Evolutionary conservation across 64 coral and sea anemone species (phyloP).

Genomic region (Porites lutea): DNA sequence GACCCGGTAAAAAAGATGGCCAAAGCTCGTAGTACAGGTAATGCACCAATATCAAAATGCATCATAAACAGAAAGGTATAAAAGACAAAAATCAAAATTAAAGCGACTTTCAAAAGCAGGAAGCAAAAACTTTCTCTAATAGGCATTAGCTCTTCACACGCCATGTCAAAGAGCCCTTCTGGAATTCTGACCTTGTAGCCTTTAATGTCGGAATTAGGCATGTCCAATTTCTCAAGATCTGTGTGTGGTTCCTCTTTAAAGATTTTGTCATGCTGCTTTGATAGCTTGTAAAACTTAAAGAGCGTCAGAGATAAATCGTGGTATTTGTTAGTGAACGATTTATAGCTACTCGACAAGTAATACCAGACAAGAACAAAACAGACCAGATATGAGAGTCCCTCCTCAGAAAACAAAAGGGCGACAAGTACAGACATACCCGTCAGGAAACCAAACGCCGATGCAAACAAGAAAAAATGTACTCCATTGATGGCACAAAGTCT

Average conservation of each 20-base stretch:
- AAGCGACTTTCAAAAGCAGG: neutral
- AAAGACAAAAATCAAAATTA: neutral
- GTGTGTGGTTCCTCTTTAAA: neutral
- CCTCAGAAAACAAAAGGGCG: neutral
- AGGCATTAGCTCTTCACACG: neutral
- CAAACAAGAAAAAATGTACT: neutral
- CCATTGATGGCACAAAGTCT: neutral
- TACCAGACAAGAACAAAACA: constrained; percentile 2
- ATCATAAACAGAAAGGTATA: neutral
- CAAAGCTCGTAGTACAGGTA: neutral
- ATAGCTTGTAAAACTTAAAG: neutral
- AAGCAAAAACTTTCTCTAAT: neutral
- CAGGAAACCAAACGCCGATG: neutral
- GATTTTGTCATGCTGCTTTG: neutral
- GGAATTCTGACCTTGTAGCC: neutral
- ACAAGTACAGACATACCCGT: neutral
- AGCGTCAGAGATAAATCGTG: neutral
- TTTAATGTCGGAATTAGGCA: neutral
- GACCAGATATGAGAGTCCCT: neutral
- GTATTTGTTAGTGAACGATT: neutral
- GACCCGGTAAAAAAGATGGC: neutral
- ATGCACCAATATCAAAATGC: neutral
- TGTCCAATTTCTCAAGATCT: neutral
- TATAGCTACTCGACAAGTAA: neutral
- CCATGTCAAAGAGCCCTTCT: neutral